Evolutionary conservation across 2,888 invertebrate species (phyloP).

Genomic region (Drosophila pegasa): DNA sequence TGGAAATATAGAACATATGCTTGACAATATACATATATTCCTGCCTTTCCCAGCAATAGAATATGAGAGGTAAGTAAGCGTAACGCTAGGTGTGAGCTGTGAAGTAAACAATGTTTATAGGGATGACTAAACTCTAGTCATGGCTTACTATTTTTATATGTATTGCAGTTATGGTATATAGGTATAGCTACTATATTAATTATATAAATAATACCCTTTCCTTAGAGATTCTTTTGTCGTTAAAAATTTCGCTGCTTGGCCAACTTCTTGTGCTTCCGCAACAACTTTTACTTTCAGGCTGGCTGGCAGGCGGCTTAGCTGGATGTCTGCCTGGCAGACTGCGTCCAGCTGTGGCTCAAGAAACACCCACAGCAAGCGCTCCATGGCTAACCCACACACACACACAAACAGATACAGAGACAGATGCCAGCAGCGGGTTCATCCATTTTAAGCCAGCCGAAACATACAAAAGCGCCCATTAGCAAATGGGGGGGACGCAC

Average conservation of each 20-base stretch:
- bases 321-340: constrained; percentile 9
- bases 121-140: neutral
- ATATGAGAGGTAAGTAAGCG: neutral
- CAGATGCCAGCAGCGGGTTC: constrained; percentile 57
- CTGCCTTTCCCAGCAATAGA: neutral
- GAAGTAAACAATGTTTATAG: neutral
- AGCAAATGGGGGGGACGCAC: constrained; percentile 66
- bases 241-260: constrained; percentile 27
- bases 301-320: constrained; percentile 8
- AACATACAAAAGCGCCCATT: constrained; percentile 74
- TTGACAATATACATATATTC: neutral
- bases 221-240: neutral
- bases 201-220: neutral
- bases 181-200: neutral
- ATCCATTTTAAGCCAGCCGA: constrained; percentile 69
- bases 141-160: neutral
- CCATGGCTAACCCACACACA: constrained; percentile 47
- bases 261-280: constrained; percentile 45
- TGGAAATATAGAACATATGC: neutral
- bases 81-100: neutral
- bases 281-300: constrained; percentile 72
- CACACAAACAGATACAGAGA: constrained; percentile 44
- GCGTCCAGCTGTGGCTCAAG: constrained; percentile 47
- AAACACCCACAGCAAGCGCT: constrained; percentile 60
- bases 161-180: neutral